Conservation (phyloP, 92 coral and sea anemone genomes). For the Blastomussa wellsi region DNA sequence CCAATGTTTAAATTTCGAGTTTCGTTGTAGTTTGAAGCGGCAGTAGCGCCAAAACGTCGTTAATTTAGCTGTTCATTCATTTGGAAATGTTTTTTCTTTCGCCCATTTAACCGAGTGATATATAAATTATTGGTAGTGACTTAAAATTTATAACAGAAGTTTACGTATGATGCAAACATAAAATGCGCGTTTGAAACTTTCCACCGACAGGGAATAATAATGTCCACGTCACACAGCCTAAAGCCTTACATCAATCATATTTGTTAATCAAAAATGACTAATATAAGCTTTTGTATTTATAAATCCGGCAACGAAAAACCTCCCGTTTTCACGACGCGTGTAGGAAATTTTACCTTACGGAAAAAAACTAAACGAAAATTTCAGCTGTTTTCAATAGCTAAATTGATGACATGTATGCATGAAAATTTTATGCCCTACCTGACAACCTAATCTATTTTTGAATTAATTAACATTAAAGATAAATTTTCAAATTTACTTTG, state of each 20-base stretch:
- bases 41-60: neutral
- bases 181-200: slow-evolving; percentile 7
- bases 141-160: neutral
- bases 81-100: neutral
- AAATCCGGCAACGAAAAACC: neutral
- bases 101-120: neutral
- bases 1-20: neutral
- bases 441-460: slow-evolving; percentile 61
- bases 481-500: slow-evolving; percentile 52
- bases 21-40: slow-evolving; percentile 2
- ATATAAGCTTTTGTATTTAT: neutral
- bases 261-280: neutral
- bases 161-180: slow-evolving; percentile 1
- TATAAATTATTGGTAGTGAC: neutral
- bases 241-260: neutral
- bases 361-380: slow-evolving; percentile 6
- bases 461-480: slow-evolving; percentile 58
- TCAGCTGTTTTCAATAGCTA: slow-evolving; percentile 38
- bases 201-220: neutral
- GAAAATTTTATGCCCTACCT: slow-evolving; percentile 65
- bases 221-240: neutral
- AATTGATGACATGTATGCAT: slow-evolving; percentile 49
- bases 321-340: neutral
- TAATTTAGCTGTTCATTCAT: neutral
- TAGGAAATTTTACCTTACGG: neutral